Evolutionary conservation across 1,140 invertebrate genomes (phyloP), one percentile per base, ranked within the genome.

Genomic region (Choristoneura fumiferana): DNA sequence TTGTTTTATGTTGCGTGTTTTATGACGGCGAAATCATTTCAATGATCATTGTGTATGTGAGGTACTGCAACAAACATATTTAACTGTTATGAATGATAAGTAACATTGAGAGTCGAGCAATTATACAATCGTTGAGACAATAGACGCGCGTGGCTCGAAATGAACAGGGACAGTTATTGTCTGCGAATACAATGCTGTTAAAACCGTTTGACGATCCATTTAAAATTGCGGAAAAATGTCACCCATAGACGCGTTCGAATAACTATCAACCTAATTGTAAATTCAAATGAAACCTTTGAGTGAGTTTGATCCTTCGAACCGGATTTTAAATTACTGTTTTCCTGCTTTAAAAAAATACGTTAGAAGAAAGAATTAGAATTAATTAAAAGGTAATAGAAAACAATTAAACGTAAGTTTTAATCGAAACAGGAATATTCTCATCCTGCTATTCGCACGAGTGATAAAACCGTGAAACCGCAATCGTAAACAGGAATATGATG

Each of bases 401-500:
- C 22, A 29, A 29, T 29, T 3, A 6, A 29, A 6, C 22, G 22
- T 29, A 6, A 6, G 6, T 29, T 3, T 29, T 29, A 29, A 29
- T 29, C 6, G 22, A 22, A 8, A 49, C 43, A 22, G 43, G 43
- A 49, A 49, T 49, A 49, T 49, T 49, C 18, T 10, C 22, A 29
- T 22, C 22, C 22, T 29, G 22, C 22, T 29, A 29, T 29, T 2
- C 6, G 22, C 6, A 6, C 29, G 43, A 58, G 59, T 49, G 71
- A 76, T 76, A 76, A 76, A 63, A 49, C 53, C 13, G 33, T 61
- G 43, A 58, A 60, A 66, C 59, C 60, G 57, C 69, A 69, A 76
- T 62, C 61, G 53, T 68, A 69, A 78, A 76, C 69, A 72, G 60
- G 64, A 79, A 75, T 72, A 61, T 70, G 17, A 37, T 57, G 54